Percentiles rank a stretch among this genome's conserved stretches.
These are phyloP conservation scores for Microcebus lehilahytsara DNA, from an alignment of 2,113 vertebrate genomes.

Conservation along the genomic window DNA sequence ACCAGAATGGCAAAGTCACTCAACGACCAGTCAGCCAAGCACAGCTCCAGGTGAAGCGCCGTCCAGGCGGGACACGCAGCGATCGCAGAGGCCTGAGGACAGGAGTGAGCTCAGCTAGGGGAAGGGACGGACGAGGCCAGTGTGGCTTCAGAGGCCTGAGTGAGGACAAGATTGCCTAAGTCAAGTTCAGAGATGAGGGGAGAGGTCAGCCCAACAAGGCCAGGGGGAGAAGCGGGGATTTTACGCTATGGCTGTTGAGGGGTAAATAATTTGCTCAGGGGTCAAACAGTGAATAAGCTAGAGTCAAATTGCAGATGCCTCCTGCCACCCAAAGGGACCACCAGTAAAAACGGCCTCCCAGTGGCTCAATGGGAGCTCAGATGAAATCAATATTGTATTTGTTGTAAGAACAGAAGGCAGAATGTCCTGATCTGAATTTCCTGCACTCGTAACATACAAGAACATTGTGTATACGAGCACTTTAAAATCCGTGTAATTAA, in stretches of 20 bases:
- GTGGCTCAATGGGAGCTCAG: background rate
- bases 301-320: background rate
- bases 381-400: background rate
- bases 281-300: background rate
- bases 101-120: background rate
- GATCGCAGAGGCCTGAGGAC: background rate
- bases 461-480: no score
- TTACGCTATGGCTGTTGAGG: background rate
- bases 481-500: background rate
- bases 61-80: background rate
- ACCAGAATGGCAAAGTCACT: background rate
- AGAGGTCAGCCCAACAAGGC: background rate
- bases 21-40: background rate
- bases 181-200: background rate
- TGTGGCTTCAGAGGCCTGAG: accelerated
- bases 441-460: background rate
- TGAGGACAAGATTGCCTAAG: background rate
- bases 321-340: background rate
- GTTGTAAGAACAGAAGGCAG: background rate
- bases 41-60: background rate
- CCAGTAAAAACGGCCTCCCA: background rate
- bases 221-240: background rate
- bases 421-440: background rate
- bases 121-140: background rate
- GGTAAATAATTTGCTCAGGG: background rate